Conservation (phyloP, 2,888 invertebrate species). For the Tridacna gigas region DNA sequence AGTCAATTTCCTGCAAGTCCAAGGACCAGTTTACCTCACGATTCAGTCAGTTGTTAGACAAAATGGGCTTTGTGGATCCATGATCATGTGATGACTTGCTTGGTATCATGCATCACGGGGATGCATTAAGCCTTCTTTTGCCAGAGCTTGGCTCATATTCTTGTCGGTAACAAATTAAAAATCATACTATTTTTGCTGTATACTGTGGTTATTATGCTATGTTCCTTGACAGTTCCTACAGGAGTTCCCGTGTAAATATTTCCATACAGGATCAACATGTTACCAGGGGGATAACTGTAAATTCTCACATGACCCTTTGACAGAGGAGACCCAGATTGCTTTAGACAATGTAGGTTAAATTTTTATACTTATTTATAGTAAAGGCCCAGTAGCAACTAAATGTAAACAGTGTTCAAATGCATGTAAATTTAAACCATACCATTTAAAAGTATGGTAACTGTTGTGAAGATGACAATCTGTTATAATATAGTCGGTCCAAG, state of each 20-base stretch:
- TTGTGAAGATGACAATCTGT: no score
- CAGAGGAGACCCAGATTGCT: conserved; percentile 89
- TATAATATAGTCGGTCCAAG: no score
- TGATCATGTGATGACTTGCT: no score
- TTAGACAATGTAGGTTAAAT: conserved; percentile 85
- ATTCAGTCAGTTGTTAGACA: no score
- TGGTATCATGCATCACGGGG: no score
- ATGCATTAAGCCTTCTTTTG: no score
- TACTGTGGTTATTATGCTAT: background rate
- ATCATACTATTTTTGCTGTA: background rate
- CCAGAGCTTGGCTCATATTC: no score
- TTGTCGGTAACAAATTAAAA: no score
- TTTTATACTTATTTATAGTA: background rate
- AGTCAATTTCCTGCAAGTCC: no score
- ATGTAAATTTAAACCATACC: background rate
- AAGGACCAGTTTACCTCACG: no score
- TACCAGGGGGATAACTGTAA: conserved; percentile 92
- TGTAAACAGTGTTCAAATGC: background rate
- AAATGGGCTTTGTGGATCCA: no score
- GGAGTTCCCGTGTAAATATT: conserved; percentile 98
- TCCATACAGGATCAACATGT: conserved; percentile 93
- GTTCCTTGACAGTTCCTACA: conserved; percentile 74
- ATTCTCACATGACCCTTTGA: conserved; percentile 96
- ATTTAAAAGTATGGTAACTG: background rate
- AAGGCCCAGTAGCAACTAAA: background rate